Conservation (phyloP, 2,113 vertebrate species). For the Craseonycteris thonglongyai region DNA sequence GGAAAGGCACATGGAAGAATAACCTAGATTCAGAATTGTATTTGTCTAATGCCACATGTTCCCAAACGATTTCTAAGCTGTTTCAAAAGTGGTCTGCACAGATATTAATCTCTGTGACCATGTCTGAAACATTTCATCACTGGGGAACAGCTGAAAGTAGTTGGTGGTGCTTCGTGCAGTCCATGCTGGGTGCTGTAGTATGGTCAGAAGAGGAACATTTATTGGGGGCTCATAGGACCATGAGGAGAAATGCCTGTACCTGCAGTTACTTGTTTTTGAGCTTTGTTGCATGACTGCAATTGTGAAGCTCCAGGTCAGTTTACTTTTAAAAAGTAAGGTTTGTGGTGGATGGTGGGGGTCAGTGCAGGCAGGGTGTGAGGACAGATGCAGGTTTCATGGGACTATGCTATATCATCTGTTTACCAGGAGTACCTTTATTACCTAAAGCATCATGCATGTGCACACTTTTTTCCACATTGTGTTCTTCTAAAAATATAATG, state of each 20-base stretch:
- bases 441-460: accelerated
- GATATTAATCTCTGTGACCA: slow-evolving; percentile 59
- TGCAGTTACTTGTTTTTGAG: neutral
- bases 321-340: neutral
- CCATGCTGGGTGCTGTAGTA: neutral
- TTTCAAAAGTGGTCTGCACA: slow-evolving; percentile 35
- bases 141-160: slow-evolving; percentile 73
- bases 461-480: accelerated
- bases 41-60: slow-evolving; percentile 45
- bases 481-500: neutral
- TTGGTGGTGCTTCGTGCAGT: slow-evolving; percentile 16
- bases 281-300: neutral
- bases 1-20: neutral
- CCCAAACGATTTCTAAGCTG: slow-evolving; percentile 22
- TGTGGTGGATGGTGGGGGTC: neutral
- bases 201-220: slow-evolving; percentile 41
- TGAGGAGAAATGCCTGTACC: neutral
- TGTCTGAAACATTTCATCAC: slow-evolving; percentile 73
- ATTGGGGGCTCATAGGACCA: neutral
- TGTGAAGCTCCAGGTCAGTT: neutral
- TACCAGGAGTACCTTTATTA: neutral
- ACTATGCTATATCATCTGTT: neutral
- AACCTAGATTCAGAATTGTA: neutral
- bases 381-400: neutral
- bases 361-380: accelerated